Conservation (phyloP, 2,113 vertebrate genomes). For the Chaetodon auriga region DNA sequence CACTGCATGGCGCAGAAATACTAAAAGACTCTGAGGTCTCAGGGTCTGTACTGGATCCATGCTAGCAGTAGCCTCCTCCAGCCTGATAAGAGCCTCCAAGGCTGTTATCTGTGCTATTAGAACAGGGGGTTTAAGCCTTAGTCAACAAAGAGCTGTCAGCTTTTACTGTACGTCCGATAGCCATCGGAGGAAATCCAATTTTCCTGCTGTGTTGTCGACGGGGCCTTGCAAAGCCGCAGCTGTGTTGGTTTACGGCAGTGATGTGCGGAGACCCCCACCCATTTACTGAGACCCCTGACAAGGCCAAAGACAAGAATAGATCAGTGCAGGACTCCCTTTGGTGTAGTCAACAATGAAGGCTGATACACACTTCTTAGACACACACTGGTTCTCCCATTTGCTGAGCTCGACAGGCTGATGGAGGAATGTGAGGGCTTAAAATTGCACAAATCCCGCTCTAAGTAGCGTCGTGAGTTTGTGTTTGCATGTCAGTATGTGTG, state of each 20-base stretch:
- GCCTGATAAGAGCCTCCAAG: conserved; percentile 65
- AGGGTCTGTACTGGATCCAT: conserved; percentile 54
- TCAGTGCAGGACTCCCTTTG: conserved; percentile 34
- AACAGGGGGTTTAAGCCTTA: conserved; percentile 69
- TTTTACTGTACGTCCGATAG: conserved; percentile 74
- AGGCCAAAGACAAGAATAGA: conserved; percentile 46
- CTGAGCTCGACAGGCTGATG: conserved; percentile 28
- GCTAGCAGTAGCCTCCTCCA: conserved; percentile 47
- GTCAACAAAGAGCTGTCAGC: conserved; percentile 78
- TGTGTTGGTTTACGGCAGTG: conserved; percentile 36
- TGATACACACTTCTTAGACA: conserved; percentile 27
- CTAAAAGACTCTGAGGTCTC: conserved; percentile 50
- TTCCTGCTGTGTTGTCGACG: conserved; percentile 52
- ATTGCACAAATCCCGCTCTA: conserved; percentile 31
- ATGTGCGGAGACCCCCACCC: conserved; percentile 28
- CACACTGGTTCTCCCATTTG: conserved; percentile 24
- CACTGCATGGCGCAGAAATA: conserved; percentile 34
- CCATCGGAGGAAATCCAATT: conserved; percentile 78
- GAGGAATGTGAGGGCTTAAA: conserved; percentile 28
- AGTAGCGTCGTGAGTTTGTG: conserved; percentile 15
- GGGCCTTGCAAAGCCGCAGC: conserved; percentile 12
- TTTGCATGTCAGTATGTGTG: conserved; percentile 12
- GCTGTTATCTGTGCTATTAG: conserved; percentile 76
- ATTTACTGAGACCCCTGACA: conserved; percentile 43
- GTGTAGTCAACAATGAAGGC: conserved; percentile 21